These are phyloP conservation scores for Diloba caeruleocephala DNA, from an alignment of 2,888 invertebrate species.

Conservation along the genomic window DNA sequence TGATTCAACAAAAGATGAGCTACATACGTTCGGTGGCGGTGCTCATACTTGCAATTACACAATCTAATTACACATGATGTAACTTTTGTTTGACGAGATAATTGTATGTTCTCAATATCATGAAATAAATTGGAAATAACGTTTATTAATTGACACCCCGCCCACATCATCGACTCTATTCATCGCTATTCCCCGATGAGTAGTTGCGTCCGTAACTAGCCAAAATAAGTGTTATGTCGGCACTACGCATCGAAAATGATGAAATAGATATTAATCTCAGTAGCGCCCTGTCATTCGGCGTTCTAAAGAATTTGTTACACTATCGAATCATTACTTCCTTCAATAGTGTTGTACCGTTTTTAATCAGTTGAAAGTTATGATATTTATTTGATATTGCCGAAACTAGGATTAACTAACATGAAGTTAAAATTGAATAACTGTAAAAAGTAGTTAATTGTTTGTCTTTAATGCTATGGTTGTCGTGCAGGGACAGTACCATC, in stretches of 20 bases:
- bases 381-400: constrained; percentile 22
- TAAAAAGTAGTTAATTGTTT: constrained; percentile 6
- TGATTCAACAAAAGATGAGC: constrained; percentile 77
- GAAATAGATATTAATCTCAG: constrained; percentile 68
- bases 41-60: constrained; percentile 70
- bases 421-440: constrained; percentile 2
- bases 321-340: constrained; percentile 68
- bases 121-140: constrained; percentile 59
- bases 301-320: constrained; percentile 62
- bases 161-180: constrained; percentile 64
- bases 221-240: constrained; percentile 64
- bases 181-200: constrained; percentile 54
- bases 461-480: constrained; percentile 29
- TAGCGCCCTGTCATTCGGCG: constrained; percentile 63
- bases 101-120: constrained; percentile 70
- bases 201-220: constrained; percentile 53
- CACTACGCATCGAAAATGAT: constrained; percentile 65
- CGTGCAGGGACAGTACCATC: constrained; percentile 46
- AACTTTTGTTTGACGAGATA: constrained; percentile 72
- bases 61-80: constrained; percentile 75
- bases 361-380: constrained; percentile 35
- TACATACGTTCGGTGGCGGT: constrained; percentile 73
- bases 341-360: constrained; percentile 52
- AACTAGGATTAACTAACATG: constrained; percentile 7
- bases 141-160: constrained; percentile 68